phyloP scores from a whole-genome alignment of 2,888 invertebrate genomes.

The Sarcophaga carnaria region DNA sequence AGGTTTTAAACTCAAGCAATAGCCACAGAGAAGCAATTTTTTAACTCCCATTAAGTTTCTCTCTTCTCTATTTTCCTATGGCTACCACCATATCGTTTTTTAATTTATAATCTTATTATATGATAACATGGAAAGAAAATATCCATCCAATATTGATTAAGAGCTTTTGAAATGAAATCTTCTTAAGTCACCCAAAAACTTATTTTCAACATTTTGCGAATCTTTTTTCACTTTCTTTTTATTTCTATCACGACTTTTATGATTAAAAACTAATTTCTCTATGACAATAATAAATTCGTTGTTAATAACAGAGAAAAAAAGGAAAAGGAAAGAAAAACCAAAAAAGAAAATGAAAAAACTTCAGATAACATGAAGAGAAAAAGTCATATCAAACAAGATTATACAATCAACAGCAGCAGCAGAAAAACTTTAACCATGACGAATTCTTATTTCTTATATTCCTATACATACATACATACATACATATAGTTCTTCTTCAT shows the following conservation, averaged over 20 bases:
- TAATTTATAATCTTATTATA: conserved; percentile 5
- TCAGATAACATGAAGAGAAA: conserved; percentile 30
- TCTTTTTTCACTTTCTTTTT: conserved; percentile 31
- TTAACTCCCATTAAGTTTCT: too few species aligned
- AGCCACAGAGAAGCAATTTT: too few species aligned
- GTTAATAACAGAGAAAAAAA: conserved; percentile 48
- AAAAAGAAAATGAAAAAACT: background rate
- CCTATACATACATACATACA: background rate
- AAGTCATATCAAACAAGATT: conserved; percentile 63
- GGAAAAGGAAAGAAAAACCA: background rate
- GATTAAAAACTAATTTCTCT: conserved; percentile 60
- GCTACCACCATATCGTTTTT: background rate
- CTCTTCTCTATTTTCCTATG: background rate
- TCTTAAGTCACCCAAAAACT: conserved; percentile 32
- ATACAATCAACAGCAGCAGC: conserved; percentile 61
- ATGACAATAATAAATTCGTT: conserved; percentile 65
- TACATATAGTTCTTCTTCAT: too few species aligned
- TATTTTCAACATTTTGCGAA: conserved; percentile 12
- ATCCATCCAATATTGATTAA: conserved; percentile 10
- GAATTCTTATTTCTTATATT: conserved; percentile 50
- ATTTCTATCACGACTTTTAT: background rate
- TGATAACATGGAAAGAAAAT: conserved; percentile 1
- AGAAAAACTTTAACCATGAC: conserved; percentile 62
- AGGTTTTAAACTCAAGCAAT: too few species aligned
- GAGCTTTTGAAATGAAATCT: conserved; percentile 46